Percentiles rank a stretch among this genome's conserved stretches.
These are phyloP conservation scores for Trilocha varians DNA, from an alignment of 2,888 invertebrate species.

Conservation along the genomic window DNA sequence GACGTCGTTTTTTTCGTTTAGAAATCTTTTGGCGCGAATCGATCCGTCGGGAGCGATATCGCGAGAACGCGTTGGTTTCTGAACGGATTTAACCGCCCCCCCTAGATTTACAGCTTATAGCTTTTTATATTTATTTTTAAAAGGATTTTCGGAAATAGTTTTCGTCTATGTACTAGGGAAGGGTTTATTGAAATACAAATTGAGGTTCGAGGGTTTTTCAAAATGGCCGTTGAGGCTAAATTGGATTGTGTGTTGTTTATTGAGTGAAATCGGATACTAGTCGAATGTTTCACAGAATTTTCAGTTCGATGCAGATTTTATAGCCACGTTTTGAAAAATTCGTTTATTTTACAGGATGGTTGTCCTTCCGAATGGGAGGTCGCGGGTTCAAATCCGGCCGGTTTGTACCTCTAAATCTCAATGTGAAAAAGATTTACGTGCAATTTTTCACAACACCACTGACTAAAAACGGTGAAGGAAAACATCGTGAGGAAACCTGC, in stretches of 20 bases:
- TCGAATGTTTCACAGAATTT: too few relatives aligned
- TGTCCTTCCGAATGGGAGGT: too few relatives aligned
- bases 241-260: not conserved
- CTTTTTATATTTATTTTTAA: not conserved
- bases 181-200: not conserved
- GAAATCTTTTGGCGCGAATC: constrained; percentile 29
- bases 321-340: too few relatives aligned
- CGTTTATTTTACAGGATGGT: too few relatives aligned
- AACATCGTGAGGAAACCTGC: too few relatives aligned
- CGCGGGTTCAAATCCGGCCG: too few relatives aligned
- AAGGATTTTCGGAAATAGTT: not conserved
- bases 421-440: too few relatives aligned
- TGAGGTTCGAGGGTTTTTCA: not conserved
- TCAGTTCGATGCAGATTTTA: too few relatives aligned
- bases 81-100: not conserved
- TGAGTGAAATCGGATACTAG: too few relatives aligned
- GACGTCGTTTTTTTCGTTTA: constrained; percentile 21
- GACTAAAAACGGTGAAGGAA: too few relatives aligned
- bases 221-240: not conserved
- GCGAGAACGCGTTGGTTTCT: not conserved
- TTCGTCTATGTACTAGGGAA: not conserved
- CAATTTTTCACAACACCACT: too few relatives aligned
- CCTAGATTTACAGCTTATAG: not conserved
- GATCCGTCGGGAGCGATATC: constrained; percentile 36
- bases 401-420: too few relatives aligned